Conservation (phyloP, 37 sponge, comb jelly and placozoan species). For the Lycopodina hypogea region DNA sequence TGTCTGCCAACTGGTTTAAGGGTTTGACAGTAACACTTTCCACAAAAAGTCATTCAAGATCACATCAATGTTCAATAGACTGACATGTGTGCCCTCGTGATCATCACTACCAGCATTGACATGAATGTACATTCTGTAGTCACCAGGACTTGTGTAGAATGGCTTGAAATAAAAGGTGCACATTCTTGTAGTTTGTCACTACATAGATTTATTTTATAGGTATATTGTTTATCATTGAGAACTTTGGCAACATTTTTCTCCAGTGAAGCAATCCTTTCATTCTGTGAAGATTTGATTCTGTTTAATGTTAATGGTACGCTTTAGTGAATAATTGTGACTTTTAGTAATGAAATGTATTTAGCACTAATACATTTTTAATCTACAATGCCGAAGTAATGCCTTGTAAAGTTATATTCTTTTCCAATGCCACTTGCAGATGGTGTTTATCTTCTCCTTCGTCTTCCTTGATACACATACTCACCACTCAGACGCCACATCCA, state of each 20-base stretch:
- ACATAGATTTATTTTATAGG: background rate
- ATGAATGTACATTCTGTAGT: constrained; percentile 32
- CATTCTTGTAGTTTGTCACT: background rate
- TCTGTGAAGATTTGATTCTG: too few relatives aligned
- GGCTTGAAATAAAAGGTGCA: background rate
- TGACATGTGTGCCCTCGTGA: constrained; percentile 32
- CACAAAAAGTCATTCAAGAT: constrained; percentile 17
- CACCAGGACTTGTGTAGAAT: constrained; percentile 17
- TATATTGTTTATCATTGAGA: background rate
- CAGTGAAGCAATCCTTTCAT: too few relatives aligned
- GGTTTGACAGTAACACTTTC: background rate
- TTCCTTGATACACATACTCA: background rate
- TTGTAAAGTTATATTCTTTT: background rate
- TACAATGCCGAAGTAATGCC: background rate
- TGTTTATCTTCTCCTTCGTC: constrained; percentile 20
- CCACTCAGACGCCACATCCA: constrained; percentile 10
- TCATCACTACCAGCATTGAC: constrained; percentile 28
- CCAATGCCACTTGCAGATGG: background rate
- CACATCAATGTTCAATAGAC: constrained; percentile 4
- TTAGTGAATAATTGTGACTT: too few relatives aligned
- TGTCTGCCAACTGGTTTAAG: constrained; percentile 5
- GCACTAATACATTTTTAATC: too few relatives aligned
- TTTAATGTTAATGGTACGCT: too few relatives aligned
- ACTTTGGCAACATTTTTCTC: too few relatives aligned
- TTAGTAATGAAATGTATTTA: background rate